These are phyloP conservation scores for Kuschelorhynchus macadamiae DNA, from an alignment of 2,888 invertebrate genomes.

Conservation along the genomic window DNA sequence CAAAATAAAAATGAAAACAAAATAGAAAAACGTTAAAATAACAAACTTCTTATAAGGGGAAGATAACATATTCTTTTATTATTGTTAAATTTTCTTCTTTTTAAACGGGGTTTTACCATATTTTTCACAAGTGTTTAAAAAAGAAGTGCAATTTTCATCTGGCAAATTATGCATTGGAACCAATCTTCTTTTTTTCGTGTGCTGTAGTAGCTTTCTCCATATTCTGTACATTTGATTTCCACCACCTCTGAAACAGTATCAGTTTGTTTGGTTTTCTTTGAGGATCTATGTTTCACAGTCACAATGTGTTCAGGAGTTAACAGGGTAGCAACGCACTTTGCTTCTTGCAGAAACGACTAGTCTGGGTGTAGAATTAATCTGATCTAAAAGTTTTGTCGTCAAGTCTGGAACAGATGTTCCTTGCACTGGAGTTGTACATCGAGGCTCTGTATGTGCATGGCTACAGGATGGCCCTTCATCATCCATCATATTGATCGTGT, in stretches of 20 bases:
- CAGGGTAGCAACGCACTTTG: slow-evolving; percentile 9
- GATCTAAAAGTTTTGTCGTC: slow-evolving; percentile 16
- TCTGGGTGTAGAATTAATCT: slow-evolving; percentile 18
- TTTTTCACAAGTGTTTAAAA: slow-evolving; percentile 37
- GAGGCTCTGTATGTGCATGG: slow-evolving; percentile 3
- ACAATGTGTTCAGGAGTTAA: slow-evolving; percentile 11
- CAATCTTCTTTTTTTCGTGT: slow-evolving; percentile 49
- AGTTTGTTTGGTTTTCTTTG: not conserved
- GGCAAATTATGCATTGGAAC: slow-evolving; percentile 46
- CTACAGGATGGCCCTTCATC: slow-evolving; percentile 4
- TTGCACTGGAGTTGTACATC: slow-evolving; percentile 13
- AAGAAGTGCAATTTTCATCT: slow-evolving; percentile 47
- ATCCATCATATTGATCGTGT: slow-evolving; percentile 3
- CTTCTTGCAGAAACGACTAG: slow-evolving; percentile 18
- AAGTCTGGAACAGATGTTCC: slow-evolving; percentile 6
- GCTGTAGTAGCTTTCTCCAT: slow-evolving; percentile 45
- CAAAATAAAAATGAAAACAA: slow-evolving; percentile 12
- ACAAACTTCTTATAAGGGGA: not conserved
- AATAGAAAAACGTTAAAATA: not conserved
- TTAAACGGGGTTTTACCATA: slow-evolving; percentile 31
- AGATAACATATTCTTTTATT: not conserved
- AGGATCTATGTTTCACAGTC: not conserved
- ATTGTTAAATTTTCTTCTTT: slow-evolving; percentile 5
- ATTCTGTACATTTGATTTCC: slow-evolving; percentile 44
- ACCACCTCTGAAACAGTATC: slow-evolving; percentile 1